Conservation (phyloP, 2,797 vertebrate species). For the Neosalanx taihuensis region DNA sequence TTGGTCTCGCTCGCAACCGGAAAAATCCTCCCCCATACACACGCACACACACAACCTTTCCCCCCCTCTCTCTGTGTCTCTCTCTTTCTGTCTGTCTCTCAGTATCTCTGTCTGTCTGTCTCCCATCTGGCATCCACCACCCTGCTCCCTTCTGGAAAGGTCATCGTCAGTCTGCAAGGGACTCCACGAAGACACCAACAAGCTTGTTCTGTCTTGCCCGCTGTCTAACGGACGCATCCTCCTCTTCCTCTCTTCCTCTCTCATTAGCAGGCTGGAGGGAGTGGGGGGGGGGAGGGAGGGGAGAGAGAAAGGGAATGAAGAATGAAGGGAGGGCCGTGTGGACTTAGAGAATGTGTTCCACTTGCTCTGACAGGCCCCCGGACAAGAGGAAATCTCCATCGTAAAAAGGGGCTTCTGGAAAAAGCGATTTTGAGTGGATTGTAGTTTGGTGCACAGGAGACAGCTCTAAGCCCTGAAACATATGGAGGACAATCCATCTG, state of each 20-base stretch:
- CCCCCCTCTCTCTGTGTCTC: not conserved
- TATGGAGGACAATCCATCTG: constrained; percentile 9
- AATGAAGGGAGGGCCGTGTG: not conserved
- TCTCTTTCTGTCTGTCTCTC: constrained; percentile 26
- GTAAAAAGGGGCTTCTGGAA: constrained; percentile 28
- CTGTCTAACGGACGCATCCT: constrained; percentile 65
- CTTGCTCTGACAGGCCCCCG: constrained; percentile 47
- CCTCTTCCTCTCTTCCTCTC: constrained; percentile 48
- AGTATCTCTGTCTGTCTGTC: constrained; percentile 28
- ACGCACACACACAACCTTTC: too few species aligned
- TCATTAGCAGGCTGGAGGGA: constrained; percentile 28
- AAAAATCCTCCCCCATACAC: too few species aligned
- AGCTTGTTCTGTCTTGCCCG: constrained; percentile 69
- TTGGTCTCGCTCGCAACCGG: too few species aligned
- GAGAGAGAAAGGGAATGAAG: not conserved
- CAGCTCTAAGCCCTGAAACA: not conserved
- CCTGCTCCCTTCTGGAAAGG: constrained; percentile 59
- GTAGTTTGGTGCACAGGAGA: not conserved
- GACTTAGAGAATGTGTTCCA: constrained; percentile 40
- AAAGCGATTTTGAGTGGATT: constrained; percentile 14
- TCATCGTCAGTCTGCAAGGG: constrained; percentile 59
- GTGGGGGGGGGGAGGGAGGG: not conserved
- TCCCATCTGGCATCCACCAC: constrained; percentile 38
- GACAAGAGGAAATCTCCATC: constrained; percentile 23
- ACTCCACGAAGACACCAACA: constrained; percentile 35